Evolutionary conservation across 1,140 invertebrate genomes (phyloP), one percentile per base, ranked within the genome.

Genomic region (Cotesia glomerata): DNA sequence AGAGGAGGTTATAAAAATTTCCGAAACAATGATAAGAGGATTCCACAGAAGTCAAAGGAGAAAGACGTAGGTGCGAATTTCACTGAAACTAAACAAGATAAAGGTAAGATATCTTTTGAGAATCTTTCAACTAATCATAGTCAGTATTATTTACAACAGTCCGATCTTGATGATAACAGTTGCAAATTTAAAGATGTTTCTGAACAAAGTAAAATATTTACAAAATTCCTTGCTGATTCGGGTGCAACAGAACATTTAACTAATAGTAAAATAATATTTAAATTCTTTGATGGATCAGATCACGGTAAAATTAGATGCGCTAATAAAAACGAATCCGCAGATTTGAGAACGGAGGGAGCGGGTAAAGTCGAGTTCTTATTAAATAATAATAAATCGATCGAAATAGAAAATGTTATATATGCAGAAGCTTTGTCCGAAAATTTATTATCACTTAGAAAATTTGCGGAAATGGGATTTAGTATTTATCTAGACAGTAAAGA

Each of bases 161-260:
- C 26, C 26, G 26, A 26, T 26, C 26, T 26, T 26, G 26, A 26
- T 26, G 26, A 26, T 26, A 26, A 2, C 26, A 26, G 26, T 26
- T 26, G 26, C 26, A 26, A 26, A 26, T 26, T 26, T 26, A 26
- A 16, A 34, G 16, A 26, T 45, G 45, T 11, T 64, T 7, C 18
- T 13, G 32, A 66, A 18, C 26, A 34, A 71, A 18, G 54, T 58
- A 58, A 18, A 58, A 5, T 58, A 58, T 4, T 58, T 32, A 13
- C 56, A 34, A 66, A 71, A 71, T 73, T 75, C 35, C 26, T 75
- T 9, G 66, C 64, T 13, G 75, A 75, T 69, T 78, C 75, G 7
- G 74, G 69, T n/a, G 70, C 71, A 7, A 75, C 74, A 18, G 71
- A 73, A 14, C 76, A 77, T 36, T 35, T 75, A 9, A 54, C 69